Percentiles rank a stretch among this genome's conserved stretches.
Evolutionary conservation across 2,888 invertebrate species (phyloP).

Genomic region (Thymelicus acteon): DNA sequence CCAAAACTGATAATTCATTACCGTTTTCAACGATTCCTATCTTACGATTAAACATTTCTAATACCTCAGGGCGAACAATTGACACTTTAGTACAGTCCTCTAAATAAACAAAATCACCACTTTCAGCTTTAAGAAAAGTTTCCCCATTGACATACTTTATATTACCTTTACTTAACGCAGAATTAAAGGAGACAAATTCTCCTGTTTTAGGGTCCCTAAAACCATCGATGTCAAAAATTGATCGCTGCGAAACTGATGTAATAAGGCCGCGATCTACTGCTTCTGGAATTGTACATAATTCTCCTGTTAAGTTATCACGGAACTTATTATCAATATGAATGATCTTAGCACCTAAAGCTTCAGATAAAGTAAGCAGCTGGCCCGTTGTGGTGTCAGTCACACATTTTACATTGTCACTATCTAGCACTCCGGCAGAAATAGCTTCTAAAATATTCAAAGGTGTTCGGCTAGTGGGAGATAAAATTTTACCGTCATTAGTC

Average conservation of each 20-base stretch:
- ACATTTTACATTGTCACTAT: constrained; percentile 92
- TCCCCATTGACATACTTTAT: constrained; percentile 90
- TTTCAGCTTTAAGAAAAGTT: constrained; percentile 89
- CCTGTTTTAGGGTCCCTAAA: constrained; percentile 93
- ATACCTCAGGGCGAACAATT: constrained; percentile 92
- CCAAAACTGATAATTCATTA: constrained; percentile 92
- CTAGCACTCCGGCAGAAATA: constrained; percentile 93
- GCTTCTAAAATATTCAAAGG: constrained; percentile 93
- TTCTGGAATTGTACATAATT: constrained; percentile 91
- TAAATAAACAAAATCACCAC: constrained; percentile 90
- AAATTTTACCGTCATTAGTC: constrained; percentile 90
- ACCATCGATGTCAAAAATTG: constrained; percentile 96
- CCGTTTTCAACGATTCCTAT: constrained; percentile 92
- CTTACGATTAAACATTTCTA: constrained; percentile 92
- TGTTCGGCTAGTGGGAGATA: constrained; percentile 91
- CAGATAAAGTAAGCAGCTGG: constrained; percentile 92
- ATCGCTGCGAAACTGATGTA: constrained; percentile 93
- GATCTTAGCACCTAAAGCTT: constrained; percentile 93
- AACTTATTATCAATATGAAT: constrained; percentile 91
- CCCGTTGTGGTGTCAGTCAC: constrained; percentile 92
- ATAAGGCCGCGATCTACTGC: constrained; percentile 96
- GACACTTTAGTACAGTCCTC: constrained; percentile 92
- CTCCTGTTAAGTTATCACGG: constrained; percentile 89
- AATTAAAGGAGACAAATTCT: constrained; percentile 93
- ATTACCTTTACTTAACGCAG: constrained; percentile 90